These are phyloP conservation scores for Spicauda simplicius DNA, from an alignment of 2,888 invertebrate genomes.

Conservation along the genomic window DNA sequence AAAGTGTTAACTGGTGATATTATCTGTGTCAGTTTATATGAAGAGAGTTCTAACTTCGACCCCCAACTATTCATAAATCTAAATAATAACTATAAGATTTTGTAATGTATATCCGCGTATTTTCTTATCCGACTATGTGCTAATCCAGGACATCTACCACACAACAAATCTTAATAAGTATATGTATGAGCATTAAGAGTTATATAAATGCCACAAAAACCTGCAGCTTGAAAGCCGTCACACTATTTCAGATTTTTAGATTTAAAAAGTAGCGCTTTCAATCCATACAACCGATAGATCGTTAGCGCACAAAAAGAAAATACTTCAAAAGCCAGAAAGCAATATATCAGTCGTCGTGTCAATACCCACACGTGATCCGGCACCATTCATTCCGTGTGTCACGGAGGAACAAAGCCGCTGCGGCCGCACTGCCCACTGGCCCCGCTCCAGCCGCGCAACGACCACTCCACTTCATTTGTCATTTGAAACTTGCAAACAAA, in stretches of 20 bases:
- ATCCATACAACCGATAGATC: neutral
- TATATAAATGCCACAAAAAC: no score
- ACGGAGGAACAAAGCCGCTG: neutral
- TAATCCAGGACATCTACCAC: no score
- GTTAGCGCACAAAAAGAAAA: conserved; percentile 3
- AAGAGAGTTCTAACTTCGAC: no score
- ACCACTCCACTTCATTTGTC: neutral
- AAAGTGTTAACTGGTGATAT: no score
- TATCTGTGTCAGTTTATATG: no score
- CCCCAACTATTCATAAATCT: no score
- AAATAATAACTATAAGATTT: no score
- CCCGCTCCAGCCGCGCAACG: neutral
- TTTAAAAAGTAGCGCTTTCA: neutral
- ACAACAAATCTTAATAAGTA: no score
- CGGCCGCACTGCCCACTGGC: neutral
- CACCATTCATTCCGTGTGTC: conserved; percentile 1
- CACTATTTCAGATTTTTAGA: neutral
- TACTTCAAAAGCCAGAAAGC: neutral
- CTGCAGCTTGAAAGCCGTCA: no score
- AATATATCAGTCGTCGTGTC: neutral
- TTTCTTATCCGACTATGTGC: no score
- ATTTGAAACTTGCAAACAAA: neutral
- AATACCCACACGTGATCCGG: neutral
- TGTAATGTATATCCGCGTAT: no score
- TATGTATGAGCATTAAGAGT: no score